Evolutionary conservation across 2,888 invertebrate species (phyloP).

Genomic region (Cephus sareptanus): DNA sequence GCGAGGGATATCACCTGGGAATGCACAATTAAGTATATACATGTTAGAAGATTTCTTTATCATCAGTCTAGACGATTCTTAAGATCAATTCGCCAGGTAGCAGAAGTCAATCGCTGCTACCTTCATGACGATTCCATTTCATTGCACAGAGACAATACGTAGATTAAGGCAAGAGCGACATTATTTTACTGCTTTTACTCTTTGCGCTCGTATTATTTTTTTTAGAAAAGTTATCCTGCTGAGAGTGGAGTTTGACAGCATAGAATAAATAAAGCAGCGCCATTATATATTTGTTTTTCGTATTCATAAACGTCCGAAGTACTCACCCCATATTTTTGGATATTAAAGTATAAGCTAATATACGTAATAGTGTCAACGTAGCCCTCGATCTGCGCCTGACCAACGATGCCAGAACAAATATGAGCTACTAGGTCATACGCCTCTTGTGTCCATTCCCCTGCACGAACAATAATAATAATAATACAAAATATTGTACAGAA

Average conservation of each 20-base stretch:
- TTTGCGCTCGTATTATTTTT: too few relatives aligned
- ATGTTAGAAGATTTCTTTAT: background rate
- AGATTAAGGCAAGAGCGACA: background rate
- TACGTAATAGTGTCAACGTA: slow-evolving; percentile 82
- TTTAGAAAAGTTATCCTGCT: too few relatives aligned
- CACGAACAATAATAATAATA: slow-evolving; percentile 60
- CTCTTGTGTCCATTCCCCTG: slow-evolving; percentile 78
- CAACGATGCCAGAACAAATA: slow-evolving; percentile 83
- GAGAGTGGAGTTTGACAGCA: too few relatives aligned
- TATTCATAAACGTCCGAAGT: slow-evolving; percentile 10
- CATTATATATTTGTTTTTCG: background rate
- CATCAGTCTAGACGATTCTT: background rate
- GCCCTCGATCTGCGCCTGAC: slow-evolving; percentile 90
- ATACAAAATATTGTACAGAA: slow-evolving; percentile 10
- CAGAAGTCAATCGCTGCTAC: background rate
- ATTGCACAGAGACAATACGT: background rate
- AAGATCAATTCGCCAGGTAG: background rate
- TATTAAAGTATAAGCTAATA: slow-evolving; percentile 86
- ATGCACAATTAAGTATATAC: slow-evolving; percentile 17
- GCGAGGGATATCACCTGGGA: slow-evolving; percentile 87
- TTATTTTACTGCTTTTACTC: background rate
- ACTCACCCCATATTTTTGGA: slow-evolving; percentile 79
- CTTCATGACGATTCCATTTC: background rate
- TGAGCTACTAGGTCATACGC: slow-evolving; percentile 82
- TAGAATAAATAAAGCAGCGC: background rate